Evolutionary conservation across 2,113 vertebrate species (phyloP).

Genomic region (Corythaeola cristata): DNA sequence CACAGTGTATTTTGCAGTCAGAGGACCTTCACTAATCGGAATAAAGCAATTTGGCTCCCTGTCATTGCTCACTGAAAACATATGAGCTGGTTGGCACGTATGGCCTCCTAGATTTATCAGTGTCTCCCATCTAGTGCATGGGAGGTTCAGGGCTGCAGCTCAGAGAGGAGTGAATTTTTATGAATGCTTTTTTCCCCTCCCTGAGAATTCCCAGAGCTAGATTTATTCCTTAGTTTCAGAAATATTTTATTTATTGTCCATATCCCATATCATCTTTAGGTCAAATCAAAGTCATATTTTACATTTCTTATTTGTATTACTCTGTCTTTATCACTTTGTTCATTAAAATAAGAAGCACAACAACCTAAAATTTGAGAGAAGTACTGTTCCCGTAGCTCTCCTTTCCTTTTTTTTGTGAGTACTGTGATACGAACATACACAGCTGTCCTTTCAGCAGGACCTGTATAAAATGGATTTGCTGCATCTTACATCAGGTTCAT

Average conservation of each 20-base stretch:
- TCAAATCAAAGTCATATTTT: conserved; percentile 62
- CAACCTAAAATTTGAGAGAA: background rate
- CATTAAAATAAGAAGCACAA: background rate
- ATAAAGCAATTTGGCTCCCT: conserved; percentile 84
- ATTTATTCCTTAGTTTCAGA: conserved; percentile 75
- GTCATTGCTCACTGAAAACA: conserved; percentile 84
- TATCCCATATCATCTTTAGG: conserved; percentile 40
- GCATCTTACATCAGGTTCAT: background rate
- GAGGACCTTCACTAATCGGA: conserved; percentile 81
- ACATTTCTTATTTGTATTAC: conserved; percentile 22
- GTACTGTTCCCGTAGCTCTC: background rate
- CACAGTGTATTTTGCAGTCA: conserved; percentile 80
- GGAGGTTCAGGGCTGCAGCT: conserved; percentile 78
- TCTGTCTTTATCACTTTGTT: background rate
- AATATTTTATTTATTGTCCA: conserved; percentile 68
- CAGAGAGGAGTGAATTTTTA: conserved; percentile 74
- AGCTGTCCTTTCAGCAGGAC: background rate
- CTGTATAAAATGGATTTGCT: background rate
- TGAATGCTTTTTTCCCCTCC: conserved; percentile 68
- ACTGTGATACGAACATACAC: background rate
- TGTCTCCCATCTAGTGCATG: conserved; percentile 78
- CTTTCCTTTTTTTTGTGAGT: background rate
- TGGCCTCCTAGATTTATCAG: conserved; percentile 83
- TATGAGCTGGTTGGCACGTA: conserved; percentile 80
- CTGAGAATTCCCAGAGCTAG: conserved; percentile 59